Base-by-base conservation (phyloP, 2,113 vertebrate species). In the Sinocyclocheilus rhinocerous region DNA sequence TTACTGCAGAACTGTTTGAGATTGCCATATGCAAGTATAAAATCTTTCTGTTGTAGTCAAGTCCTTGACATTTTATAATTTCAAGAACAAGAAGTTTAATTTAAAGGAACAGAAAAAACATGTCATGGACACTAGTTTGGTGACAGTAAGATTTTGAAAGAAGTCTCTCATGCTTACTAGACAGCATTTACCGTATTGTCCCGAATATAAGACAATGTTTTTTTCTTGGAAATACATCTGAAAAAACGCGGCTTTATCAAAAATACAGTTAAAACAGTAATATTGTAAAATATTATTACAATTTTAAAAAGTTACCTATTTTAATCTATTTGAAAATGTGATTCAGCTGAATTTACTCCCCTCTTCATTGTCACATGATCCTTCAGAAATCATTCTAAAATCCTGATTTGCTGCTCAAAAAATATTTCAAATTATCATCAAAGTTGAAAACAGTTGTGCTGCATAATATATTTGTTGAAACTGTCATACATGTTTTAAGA, bases 1-100 rank as follows among this genome's bases (percentile, higher is more conserved):
- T 76, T 29, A 73, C 33, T 63, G 36, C 22, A 76, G 6, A 84
- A 61, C 55, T 45, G 61, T 63, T 15, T 20, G 61, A 82, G 61
- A 69, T 69, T 82, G 69, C 39, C 61, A 50, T 50, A 20, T 33
- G 61, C 57, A 63, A 81, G 7, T 65, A 8, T 6, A 57, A 55
- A 6, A 29, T 29, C 16, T 36, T 57, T 33, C 33, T 15, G 52
- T 39, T 36, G 11, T 4, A 39, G 12, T 61, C 33, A 59, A 45
- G 33, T 70, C 16, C 22, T 45, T 45, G 1, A n/a, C 11, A 24
- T 73, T 45, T 73, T 13, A n/a, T 45, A 20, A 73, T 24, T 24
- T 63, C n/a, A 63, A 55, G 52, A 55, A 16, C 52, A 18, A 55
- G 7, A 18, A 20, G 15, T 39, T 39, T 9, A 70, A 18, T 69